A percentile compares a stretch with the other conserved stretches of the same genome.
Conservation (phyloP, 2,797 vertebrate species). For the Ptychadena robeensis region DNA sequence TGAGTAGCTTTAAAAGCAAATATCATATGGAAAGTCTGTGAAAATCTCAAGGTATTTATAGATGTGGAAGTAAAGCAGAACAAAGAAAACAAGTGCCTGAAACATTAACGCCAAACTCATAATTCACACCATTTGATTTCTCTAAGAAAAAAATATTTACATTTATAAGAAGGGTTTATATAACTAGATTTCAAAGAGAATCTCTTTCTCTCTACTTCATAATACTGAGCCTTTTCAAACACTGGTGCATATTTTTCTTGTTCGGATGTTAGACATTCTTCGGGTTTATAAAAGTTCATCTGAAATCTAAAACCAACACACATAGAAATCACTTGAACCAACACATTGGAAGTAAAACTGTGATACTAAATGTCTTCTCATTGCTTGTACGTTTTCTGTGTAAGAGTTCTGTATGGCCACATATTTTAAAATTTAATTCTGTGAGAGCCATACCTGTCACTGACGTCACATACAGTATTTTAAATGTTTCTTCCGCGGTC, state of each 20-base stretch:
- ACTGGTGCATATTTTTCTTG: conserved; percentile 48
- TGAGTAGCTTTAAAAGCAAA: conserved; percentile 52
- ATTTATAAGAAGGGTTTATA: conserved; percentile 49
- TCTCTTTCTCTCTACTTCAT: conserved; percentile 39
- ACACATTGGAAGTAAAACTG: not conserved
- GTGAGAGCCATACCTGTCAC: no score
- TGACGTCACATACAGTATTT: no score
- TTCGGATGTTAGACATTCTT: conserved; percentile 41
- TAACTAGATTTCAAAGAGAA: conserved; percentile 49
- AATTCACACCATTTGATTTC: conserved; percentile 57
- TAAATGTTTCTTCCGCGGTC: no score
- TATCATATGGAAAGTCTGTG: conserved; percentile 39
- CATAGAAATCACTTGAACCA: conserved; percentile 12
- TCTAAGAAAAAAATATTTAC: conserved; percentile 50
- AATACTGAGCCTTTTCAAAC: conserved; percentile 47
- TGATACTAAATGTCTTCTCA: not conserved
- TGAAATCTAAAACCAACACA: conserved; percentile 29
- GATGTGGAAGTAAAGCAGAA: conserved; percentile 55
- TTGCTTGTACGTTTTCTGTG: no score
- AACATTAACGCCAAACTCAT: conserved; percentile 53
- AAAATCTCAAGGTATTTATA: conserved; percentile 50
- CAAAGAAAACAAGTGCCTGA: conserved; percentile 56
- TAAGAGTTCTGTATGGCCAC: no score
- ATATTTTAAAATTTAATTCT: no score
- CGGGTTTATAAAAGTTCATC: conserved; percentile 7